phyloP scores from a whole-genome alignment of 2,113 vertebrate species.

The Sorex fumeus region DNA sequence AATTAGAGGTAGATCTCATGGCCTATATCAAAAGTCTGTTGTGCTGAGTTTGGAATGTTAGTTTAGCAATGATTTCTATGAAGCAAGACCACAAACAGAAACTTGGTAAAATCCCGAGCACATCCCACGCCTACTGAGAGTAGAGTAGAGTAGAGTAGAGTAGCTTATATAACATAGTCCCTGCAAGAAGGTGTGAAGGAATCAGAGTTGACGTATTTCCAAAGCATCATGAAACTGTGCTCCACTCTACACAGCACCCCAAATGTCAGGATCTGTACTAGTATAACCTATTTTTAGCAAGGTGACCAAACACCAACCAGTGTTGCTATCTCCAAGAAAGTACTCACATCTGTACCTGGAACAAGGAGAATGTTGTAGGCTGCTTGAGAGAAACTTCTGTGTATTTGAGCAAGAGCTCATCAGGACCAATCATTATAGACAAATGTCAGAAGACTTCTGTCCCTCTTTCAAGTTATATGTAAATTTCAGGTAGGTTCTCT shows the following conservation, averaged over 20 bases:
- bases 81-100: neutral
- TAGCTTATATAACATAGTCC: neutral
- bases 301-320: neutral
- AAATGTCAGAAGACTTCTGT: neutral
- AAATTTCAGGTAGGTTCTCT: neutral
- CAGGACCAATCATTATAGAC: neutral
- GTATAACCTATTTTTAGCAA: neutral
- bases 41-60: neutral
- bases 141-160: too few relatives aligned
- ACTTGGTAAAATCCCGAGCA: neutral
- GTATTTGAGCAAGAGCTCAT: neutral
- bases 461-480: neutral
- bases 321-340: too few relatives aligned
- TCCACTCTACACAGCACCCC: neutral
- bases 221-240: neutral
- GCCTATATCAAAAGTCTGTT: neutral
- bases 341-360: too few relatives aligned
- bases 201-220: neutral
- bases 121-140: neutral
- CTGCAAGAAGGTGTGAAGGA: neutral
- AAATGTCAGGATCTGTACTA: neutral
- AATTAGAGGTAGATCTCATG: conserved; percentile 17
- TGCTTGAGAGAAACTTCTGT: neutral
- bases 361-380: neutral
- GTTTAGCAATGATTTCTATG: neutral